Base-by-base conservation (phyloP, 2,113 vertebrate genomes). In the Apistogramma diplotaenia region DNA sequence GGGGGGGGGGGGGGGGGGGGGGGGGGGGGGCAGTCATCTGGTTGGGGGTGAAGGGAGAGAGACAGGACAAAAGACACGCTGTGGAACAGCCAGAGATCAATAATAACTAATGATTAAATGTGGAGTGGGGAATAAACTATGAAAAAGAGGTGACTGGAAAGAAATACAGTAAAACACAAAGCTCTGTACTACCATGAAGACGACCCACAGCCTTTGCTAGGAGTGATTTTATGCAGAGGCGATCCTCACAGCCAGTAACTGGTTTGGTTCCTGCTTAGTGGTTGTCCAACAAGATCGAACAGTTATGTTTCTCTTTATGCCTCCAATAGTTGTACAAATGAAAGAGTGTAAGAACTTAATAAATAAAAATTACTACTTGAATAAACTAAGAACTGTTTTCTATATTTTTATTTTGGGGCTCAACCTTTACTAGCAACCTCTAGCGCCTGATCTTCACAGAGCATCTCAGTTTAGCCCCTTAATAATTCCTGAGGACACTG, bases 241-340 rank as follows among this genome's bases (percentile, higher is more conserved):
- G 46, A 46, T 11, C 1, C 8, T 49, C 43, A 67, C 18, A 15
- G 46, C 40, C 0, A 31, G 3, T 31, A 31, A 70, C 5, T 19
- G 16, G 10, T 70, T 70, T 51, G 65, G 16, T 70, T 31, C 65
- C 65, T 51, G 65, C 10, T 49, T 18, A 23, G 4, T 7, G 3
- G 5, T 4, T 18, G 46, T 18, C 16, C 43, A 46, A 6, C 15
- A 6, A 46, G 13, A 46, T 46, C 2, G 6, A 46, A 46, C 5
- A 16, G 13, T 46, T 16, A 13, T 13, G 15, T 16, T 16, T 46
- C 43, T 49, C 16, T 18, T 51, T 51, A n/a, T 3, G 18, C 7
- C 18, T n/a, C 49, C 18, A 8, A 19, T 19, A 51, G 46, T 49
- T 49, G 46, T 19, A 8, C 49, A 19, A 19, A 51, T 46, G 19